Base-by-base conservation (phyloP, 2,888 invertebrate genomes). In the Molorchus minor region DNA sequence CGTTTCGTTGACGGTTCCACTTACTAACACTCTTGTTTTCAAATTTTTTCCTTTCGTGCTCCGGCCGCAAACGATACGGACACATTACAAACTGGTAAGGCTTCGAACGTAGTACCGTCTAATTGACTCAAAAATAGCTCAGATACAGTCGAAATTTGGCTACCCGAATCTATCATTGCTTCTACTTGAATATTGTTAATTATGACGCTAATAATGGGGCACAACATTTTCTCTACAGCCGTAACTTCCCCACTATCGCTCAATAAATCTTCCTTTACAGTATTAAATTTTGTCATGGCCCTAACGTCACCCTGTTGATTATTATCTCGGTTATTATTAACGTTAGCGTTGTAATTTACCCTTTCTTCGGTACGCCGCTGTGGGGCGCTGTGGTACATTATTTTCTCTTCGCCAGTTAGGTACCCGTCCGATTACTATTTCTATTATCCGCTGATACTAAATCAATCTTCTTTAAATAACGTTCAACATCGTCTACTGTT, bases 121-220 rank as follows among this genome's bases (percentile, higher is more conserved):
- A 25, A 25, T 5, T 8, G 5, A 5, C 8, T 25, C 25, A 54
- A 7, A 36, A 54, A 54, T 3, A 45, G 35, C 21, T 54, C 54
- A n/a, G 45, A 35, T 10, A 54, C 38, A 2, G 45, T 45, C 12
- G 54, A 44, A 20, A 54, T 8, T 21, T 54, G 54, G 7, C 45
- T 54, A 15, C 54, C 45, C 8, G 16, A 45, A 25, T 54, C 45
- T n/a, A 45, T 25, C 7, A 54, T 30, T 13, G 35, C 12, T 13
- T 21, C 33, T 8, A 16, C 33, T 8, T 17, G 16, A 8, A 21
- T 13, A 8, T 19, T 10, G n/a, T 25, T 20, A 8, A 54, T 20
- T 36, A 5, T 2, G 1, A 19, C 45, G 16, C 19, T 35, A 8
- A 54, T 44, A 2, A 53, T 19, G 5, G 54, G 54, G 8, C 19